Evolutionary conservation across 2,797 vertebrate species (phyloP).

Genomic region (Tamandua tetradactyla): DNA sequence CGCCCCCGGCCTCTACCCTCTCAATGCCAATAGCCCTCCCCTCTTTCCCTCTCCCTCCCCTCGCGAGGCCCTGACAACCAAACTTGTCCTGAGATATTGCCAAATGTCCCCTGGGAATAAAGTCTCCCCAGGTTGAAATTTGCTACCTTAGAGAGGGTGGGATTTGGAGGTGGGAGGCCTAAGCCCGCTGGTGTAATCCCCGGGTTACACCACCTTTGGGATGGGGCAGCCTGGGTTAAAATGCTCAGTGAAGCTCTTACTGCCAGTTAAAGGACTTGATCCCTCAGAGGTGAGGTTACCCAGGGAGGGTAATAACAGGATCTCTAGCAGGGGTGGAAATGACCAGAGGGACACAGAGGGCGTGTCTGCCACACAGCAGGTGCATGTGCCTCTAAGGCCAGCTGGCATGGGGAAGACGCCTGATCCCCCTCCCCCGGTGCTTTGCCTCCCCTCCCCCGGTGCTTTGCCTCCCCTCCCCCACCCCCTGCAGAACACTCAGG

Average conservation of each 20-base stretch:
- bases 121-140: too few relatives aligned
- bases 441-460: neutral
- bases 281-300: neutral
- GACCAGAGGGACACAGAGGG: neutral
- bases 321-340: too few relatives aligned
- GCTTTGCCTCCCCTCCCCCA: too few relatives aligned
- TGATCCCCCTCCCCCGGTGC: neutral
- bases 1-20: neutral
- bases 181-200: too few relatives aligned
- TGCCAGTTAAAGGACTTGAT: too few relatives aligned
- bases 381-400: fast-evolving
- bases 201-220: neutral
- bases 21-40: neutral
- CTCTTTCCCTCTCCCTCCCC: too few relatives aligned
- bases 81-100: neutral
- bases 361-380: neutral
- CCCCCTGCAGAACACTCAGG: too few relatives aligned
- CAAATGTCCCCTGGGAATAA: neutral
- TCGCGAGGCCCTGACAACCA: neutral
- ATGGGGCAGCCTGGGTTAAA: neutral
- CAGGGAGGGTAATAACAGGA: neutral
- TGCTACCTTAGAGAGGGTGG: neutral
- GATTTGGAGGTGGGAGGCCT: neutral
- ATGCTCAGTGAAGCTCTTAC: neutral
- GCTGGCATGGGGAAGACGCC: fast-evolving